phyloP scores from a whole-genome alignment of 2,797 vertebrate genomes.

The Myotis planiceps region DNA sequence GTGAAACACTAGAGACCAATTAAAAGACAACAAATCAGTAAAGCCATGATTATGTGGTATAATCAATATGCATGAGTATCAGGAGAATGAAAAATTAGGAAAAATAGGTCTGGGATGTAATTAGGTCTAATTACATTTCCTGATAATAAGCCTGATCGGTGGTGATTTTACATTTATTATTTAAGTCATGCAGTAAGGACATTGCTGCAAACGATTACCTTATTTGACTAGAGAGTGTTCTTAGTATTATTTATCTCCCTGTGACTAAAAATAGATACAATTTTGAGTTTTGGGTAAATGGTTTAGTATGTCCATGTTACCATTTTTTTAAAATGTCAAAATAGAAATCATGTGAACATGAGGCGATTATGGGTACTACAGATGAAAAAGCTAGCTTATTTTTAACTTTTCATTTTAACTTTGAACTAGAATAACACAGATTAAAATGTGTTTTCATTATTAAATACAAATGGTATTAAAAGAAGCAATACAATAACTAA shows the following conservation, averaged over 20 bases:
- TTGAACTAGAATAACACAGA: not conserved
- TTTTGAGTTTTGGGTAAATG: slow-evolving; percentile 36
- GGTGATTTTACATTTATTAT: slow-evolving; percentile 1
- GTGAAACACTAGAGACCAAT: slow-evolving; percentile 56
- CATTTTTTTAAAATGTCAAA: slow-evolving; percentile 23
- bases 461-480: not conserved
- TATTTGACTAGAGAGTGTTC: not conserved
- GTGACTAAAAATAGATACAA: not conserved
- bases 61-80: slow-evolving; percentile 56
- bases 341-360: not conserved
- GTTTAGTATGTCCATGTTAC: not conserved
- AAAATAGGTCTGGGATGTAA: slow-evolving; percentile 29
- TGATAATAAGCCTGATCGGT: slow-evolving; percentile 18
- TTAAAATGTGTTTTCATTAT: not conserved
- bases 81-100: slow-evolving; percentile 51
- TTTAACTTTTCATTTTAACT: slow-evolving; percentile 6
- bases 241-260: not conserved
- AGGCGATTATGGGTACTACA: not conserved
- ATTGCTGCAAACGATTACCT: not conserved
- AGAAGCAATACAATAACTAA: not conserved
- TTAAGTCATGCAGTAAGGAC: not conserved
- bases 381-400: not conserved
- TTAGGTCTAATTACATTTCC: slow-evolving; percentile 52
- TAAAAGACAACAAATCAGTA: slow-evolving; percentile 66
- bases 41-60: slow-evolving; percentile 20